phyloP scores from a whole-genome alignment of 2,113 vertebrate species.

The Pterophyllum scalare region DNA sequence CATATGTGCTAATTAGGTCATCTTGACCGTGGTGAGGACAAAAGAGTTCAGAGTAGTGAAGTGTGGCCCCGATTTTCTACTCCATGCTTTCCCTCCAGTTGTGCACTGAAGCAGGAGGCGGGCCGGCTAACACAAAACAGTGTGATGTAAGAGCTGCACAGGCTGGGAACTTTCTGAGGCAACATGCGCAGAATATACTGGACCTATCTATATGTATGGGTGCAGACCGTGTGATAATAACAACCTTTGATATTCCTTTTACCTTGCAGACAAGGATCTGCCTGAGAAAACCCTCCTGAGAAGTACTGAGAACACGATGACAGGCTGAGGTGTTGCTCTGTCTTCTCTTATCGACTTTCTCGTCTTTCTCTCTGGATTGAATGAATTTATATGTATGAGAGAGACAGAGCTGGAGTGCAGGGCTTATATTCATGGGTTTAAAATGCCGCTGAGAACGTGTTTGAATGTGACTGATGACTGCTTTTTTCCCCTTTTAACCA shows the following conservation, averaged over 20 bases:
- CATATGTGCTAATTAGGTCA: constrained; percentile 62
- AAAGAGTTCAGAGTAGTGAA: constrained; percentile 9
- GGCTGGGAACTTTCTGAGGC: constrained; percentile 48
- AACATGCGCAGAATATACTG: constrained; percentile 5
- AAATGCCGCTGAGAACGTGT: neutral
- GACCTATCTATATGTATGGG: neutral
- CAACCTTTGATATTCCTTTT: constrained; percentile 52
- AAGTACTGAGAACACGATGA: constrained; percentile 29
- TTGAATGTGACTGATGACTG: neutral
- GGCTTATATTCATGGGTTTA: neutral
- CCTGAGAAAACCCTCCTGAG: neutral
- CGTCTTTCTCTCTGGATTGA: neutral
- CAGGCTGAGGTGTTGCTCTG: constrained; percentile 32
- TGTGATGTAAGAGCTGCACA: constrained; percentile 53
- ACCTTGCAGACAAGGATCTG: constrained; percentile 6
- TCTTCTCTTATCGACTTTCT: constrained; percentile 19
- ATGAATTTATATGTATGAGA: constrained; percentile 25
- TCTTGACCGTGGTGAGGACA: constrained; percentile 40
- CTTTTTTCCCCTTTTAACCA: neutral
- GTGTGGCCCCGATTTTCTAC: constrained; percentile 28
- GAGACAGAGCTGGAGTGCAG: neutral
- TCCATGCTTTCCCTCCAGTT: constrained; percentile 31
- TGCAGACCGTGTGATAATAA: constrained; percentile 30
- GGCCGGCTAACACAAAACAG: constrained; percentile 42
- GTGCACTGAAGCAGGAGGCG: constrained; percentile 41